Percentiles rank a stretch among this genome's conserved stretches.
Evolutionary conservation across 2,888 invertebrate genomes (phyloP).

Genomic region (Caenorhabditis angaria): DNA sequence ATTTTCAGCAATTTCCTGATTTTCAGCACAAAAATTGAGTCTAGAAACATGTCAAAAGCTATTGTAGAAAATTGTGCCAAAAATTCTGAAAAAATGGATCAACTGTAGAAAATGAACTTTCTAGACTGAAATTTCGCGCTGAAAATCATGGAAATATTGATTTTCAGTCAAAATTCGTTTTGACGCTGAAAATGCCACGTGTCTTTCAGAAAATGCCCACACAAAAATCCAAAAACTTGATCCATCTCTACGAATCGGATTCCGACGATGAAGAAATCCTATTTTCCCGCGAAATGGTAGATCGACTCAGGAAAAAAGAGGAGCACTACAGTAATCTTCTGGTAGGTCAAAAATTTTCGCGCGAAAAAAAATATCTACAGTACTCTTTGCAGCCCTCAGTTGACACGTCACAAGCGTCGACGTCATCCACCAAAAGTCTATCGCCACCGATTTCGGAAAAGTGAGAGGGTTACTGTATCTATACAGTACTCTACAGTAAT

Average conservation of each 20-base stretch:
- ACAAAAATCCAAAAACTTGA: constrained; percentile 16
- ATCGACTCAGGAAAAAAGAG: constrained; percentile 35
- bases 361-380: not conserved
- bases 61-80: too few relatives aligned
- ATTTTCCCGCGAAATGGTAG: constrained; percentile 52
- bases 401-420: constrained; percentile 14
- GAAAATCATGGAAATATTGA: not conserved
- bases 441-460: constrained; percentile 38
- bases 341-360: not conserved
- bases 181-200: not conserved
- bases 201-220: constrained; percentile 23
- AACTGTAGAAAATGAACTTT: too few relatives aligned
- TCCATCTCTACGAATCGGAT: constrained; percentile 33
- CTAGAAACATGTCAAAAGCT: too few relatives aligned
- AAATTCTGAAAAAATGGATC: too few relatives aligned
- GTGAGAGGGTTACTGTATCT: constrained; percentile 13
- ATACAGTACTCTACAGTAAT: not conserved
- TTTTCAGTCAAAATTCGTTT: not conserved
- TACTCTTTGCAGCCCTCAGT: not conserved
- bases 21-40: too few relatives aligned
- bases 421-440: constrained; percentile 24
- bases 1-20: too few relatives aligned
- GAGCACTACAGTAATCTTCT: constrained; percentile 9
- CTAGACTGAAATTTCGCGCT: too few relatives aligned
- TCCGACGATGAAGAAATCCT: constrained; percentile 50